Evolutionary conservation across 2,888 invertebrate genomes (phyloP).

Genomic region (Boloria euphrosyne): DNA sequence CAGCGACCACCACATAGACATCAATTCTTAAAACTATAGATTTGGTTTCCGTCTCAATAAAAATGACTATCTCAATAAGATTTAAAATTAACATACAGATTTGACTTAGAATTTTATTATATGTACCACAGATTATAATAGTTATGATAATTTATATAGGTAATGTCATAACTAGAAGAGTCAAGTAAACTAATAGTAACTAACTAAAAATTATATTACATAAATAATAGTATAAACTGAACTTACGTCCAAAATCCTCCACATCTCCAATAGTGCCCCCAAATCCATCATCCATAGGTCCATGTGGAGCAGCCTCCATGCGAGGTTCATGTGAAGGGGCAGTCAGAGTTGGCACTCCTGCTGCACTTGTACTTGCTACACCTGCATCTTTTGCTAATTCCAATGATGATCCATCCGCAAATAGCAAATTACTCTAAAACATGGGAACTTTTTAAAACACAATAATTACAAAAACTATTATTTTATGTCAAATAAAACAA

Average conservation of each 20-base stretch:
- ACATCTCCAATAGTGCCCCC: slow-evolving; percentile 91
- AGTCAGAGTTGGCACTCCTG: slow-evolving; percentile 81
- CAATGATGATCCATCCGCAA: slow-evolving; percentile 86
- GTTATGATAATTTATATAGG: too few species aligned
- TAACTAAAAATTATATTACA: too few species aligned
- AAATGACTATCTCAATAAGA: too few species aligned
- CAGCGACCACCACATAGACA: too few species aligned
- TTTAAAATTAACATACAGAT: too few species aligned
- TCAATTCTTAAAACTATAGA: too few species aligned
- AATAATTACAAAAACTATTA: not conserved
- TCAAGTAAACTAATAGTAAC: too few species aligned
- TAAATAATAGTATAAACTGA: not conserved
- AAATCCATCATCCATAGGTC: slow-evolving; percentile 92
- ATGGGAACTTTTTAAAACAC: not conserved
- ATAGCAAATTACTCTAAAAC: slow-evolving; percentile 86
- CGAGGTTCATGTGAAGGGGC: slow-evolving; percentile 64
- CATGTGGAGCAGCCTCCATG: slow-evolving; percentile 87
- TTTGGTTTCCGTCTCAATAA: too few species aligned
- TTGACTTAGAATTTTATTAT: too few species aligned
- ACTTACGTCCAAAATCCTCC: slow-evolving; percentile 90
- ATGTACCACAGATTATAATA: too few species aligned
- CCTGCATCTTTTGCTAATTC: slow-evolving; percentile 73
- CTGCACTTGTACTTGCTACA: slow-evolving; percentile 67
- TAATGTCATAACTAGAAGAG: too few species aligned
- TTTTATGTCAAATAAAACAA: too few species aligned